These are phyloP conservation scores for Emydura subglobosa DNA, from an alignment of 2,113 vertebrate species.

Conservation along the genomic window DNA sequence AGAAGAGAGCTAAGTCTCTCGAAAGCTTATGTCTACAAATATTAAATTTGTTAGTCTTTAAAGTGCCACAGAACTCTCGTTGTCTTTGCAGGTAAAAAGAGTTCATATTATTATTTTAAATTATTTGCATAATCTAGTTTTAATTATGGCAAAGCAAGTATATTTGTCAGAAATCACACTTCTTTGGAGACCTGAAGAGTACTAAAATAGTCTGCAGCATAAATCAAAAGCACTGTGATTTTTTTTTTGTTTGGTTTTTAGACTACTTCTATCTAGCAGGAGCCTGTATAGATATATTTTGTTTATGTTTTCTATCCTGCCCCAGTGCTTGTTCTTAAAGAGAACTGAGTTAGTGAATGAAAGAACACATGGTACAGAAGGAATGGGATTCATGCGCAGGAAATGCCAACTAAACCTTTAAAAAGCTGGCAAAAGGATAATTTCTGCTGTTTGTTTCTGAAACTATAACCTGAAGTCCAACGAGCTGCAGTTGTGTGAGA, in stretches of 20 bases:
- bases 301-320: not conserved
- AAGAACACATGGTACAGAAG: not conserved
- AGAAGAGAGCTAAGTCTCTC: no score
- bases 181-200: not conserved
- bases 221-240: not conserved
- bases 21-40: no score
- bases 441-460: not conserved
- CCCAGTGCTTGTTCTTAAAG: not conserved
- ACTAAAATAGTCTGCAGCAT: not conserved
- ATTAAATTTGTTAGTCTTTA: no score
- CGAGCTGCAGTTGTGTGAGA: conserved; percentile 8
- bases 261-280: not conserved
- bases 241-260: not conserved
- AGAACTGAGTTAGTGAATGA: not conserved
- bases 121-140: not conserved
- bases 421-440: not conserved
- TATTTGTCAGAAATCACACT: not conserved
- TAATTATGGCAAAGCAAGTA: not conserved
- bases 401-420: not conserved
- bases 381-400: not conserved
- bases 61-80: no score
- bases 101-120: not conserved
- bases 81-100: not conserved
- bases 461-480: not conserved
- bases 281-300: not conserved